phyloP scores from a whole-genome alignment of 2,888 invertebrate species.

The Napeogenes inachia region DNA sequence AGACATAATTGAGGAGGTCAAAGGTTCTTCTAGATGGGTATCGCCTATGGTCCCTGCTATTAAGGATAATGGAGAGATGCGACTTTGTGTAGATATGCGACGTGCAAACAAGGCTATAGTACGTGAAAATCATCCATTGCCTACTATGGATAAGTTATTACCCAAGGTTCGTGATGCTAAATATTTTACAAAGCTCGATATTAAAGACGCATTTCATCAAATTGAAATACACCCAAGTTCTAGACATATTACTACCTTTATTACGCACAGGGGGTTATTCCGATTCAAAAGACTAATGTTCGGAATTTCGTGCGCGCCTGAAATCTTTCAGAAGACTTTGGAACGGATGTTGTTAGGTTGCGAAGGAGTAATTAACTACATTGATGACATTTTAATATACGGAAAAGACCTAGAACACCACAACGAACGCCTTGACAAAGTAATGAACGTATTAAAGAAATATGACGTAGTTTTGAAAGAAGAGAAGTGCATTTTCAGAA shows the following conservation, averaged over 20 bases:
- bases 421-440: conserved; percentile 22
- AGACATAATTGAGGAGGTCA: conserved; percentile 35
- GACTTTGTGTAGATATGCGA: conserved; percentile 37
- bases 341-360: conserved; percentile 32
- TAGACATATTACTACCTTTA: conserved; percentile 36
- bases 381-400: conserved; percentile 35
- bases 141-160: conserved; percentile 34
- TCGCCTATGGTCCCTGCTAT: conserved; percentile 34
- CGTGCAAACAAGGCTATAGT: conserved; percentile 37
- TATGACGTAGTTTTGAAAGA: conserved; percentile 27
- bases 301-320: conserved; percentile 40
- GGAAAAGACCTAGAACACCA: conserved; percentile 27
- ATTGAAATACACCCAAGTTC: conserved; percentile 28
- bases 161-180: conserved; percentile 34
- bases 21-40: conserved; percentile 29
- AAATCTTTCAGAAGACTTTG: conserved; percentile 34
- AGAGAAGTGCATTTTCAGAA: conserved; percentile 24
- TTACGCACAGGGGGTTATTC: conserved; percentile 28
- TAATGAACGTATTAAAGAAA: conserved; percentile 22
- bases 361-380: conserved; percentile 34
- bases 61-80: conserved; percentile 32
- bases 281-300: conserved; percentile 47
- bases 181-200: conserved; percentile 32
- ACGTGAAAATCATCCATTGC: conserved; percentile 37
- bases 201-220: conserved; percentile 36